phyloP scores from a whole-genome alignment of 2,797 vertebrate species.

The Hydrocynus forskahlii region DNA sequence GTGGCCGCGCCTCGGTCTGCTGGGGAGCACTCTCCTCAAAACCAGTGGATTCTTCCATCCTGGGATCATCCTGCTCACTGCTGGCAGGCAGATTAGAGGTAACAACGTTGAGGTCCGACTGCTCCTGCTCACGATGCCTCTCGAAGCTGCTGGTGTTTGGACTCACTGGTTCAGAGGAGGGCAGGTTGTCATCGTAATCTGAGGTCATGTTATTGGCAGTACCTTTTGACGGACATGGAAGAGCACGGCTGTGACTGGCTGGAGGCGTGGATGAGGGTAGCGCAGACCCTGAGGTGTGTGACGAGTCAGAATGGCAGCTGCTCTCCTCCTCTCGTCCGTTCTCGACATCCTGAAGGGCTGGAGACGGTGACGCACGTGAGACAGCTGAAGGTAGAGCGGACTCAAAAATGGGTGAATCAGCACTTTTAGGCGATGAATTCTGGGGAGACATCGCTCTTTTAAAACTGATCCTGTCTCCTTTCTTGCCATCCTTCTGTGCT shows the following conservation, averaged over 20 bases:
- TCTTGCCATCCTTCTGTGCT: constrained; percentile 54
- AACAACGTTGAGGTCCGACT: constrained; percentile 14
- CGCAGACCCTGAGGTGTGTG: constrained; percentile 59
- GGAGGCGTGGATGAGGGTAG: constrained; percentile 16
- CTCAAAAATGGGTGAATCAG: constrained; percentile 25
- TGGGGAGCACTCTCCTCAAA: constrained; percentile 33
- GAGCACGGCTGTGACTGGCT: constrained; percentile 49
- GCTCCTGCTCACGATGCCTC: constrained; percentile 6
- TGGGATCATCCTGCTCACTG: constrained; percentile 8
- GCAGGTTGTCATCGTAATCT: constrained; percentile 50
- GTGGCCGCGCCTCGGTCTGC: constrained; percentile 64
- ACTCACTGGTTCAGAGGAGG: constrained; percentile 34
- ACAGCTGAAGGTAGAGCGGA: constrained; percentile 22
- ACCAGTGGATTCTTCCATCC: neutral
- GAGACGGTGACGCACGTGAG: constrained; percentile 24
- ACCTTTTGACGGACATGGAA: constrained; percentile 66
- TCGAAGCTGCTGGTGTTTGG: constrained; percentile 45
- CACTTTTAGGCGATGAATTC: constrained; percentile 7
- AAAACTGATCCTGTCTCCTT: constrained; percentile 39
- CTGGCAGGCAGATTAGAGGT: neutral
- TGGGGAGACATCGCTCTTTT: constrained; percentile 1
- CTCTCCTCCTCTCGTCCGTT: constrained; percentile 57
- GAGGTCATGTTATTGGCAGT: constrained; percentile 47
- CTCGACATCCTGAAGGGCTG: constrained; percentile 66
- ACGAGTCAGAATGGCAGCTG: constrained; percentile 38